Base-by-base conservation (phyloP, 2,888 invertebrate genomes). In the Xylota sylvarum region DNA sequence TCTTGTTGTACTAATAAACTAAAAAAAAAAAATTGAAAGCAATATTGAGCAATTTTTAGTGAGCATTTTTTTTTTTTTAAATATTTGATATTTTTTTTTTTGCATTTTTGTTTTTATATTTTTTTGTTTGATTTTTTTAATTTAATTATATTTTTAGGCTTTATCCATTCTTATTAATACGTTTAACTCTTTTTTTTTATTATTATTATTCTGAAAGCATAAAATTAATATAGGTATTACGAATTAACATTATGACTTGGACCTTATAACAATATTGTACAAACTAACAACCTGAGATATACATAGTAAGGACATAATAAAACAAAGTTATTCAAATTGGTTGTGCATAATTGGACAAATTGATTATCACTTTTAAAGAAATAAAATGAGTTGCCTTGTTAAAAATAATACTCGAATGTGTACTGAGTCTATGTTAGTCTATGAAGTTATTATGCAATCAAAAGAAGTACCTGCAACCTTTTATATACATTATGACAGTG, bases 281-380 rank as follows among this genome's bases (percentile, higher is more conserved):
- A 76, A 76, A 70, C 80, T 76, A 85, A 72, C 76, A 67, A 85
- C 85, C 85, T 85, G 85, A 85, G 85, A 80, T 85, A 80, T n/a
- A n/a, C n/a, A n/a, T 56, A 65, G 40, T 70, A 64, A 74, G 69
- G 73, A 79, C 43, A 74, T 69, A 9, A 74, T 52, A 17, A 74
- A 69, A 79, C 73, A 48, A 58, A 74, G 52, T 40, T 58, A 32
- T 52, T 43, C 14, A 55, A 60, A 27, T 60, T 50, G 12, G 35
- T 46, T 78, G 37, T 69, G 58, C 37, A 37, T 12, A 50, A 40
- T 77, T 82, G 77, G 77, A 82, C 82, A 82, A 52, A 81, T 62
- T 56, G 9, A 5, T 14, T 69, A 12, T 23, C 23, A 23, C 10
- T 35, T 17, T 14, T 17, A 30, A 27, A 30, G 14, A 30, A 14